These are phyloP conservation scores for Arctia plantaginis DNA, from an alignment of 2,888 invertebrate species.

Conservation along the genomic window DNA sequence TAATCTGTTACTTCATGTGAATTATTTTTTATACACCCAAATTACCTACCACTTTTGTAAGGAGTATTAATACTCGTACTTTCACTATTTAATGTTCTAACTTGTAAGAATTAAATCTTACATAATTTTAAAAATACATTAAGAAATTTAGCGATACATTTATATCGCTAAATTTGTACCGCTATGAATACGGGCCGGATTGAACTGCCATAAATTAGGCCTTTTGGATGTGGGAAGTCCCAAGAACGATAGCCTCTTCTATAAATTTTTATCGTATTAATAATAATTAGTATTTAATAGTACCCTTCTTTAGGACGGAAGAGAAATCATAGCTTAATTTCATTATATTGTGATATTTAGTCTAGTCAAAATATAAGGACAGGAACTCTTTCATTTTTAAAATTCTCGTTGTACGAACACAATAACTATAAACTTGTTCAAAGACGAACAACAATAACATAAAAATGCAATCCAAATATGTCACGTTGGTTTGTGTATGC, in stretches of 20 bases:
- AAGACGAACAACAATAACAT: too few relatives aligned
- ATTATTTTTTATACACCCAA: background rate
- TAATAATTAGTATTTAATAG: background rate
- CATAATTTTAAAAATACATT: too few relatives aligned
- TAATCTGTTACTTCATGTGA: background rate
- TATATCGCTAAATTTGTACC: background rate
- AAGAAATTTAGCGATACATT: too few relatives aligned
- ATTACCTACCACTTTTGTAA: background rate
- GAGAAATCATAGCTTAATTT: background rate
- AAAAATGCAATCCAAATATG: slow-evolving; percentile 5
- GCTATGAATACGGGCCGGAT: background rate
- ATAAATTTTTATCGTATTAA: background rate
- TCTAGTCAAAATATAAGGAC: background rate
- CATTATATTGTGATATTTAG: background rate
- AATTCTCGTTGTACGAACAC: background rate
- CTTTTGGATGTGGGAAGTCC: background rate
- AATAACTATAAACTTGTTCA: too few relatives aligned
- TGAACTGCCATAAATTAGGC: background rate
- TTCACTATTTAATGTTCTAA: too few relatives aligned
- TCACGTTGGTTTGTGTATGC: too few relatives aligned
- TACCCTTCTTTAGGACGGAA: background rate
- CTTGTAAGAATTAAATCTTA: too few relatives aligned
- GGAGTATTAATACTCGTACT: too few relatives aligned
- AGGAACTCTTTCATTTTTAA: background rate
- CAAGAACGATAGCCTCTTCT: background rate